Evolutionary conservation across 2,113 vertebrate species (phyloP), one percentile per base, ranked within the genome.

Genomic region (Oophaga pumilio): DNA sequence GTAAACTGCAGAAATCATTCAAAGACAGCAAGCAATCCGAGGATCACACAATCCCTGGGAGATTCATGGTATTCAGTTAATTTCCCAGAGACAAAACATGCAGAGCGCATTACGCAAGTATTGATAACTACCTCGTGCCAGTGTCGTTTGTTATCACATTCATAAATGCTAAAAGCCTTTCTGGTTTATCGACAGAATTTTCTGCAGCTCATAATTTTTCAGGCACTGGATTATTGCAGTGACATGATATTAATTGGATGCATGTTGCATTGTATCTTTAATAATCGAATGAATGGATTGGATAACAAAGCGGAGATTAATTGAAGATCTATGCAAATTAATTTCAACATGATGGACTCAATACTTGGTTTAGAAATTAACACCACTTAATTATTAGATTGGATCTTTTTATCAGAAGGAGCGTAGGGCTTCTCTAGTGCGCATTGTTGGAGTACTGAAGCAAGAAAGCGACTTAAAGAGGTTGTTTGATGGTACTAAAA

Each of bases 1-100:
- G 59, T 77, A 62, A 85, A 85, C 84, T 50, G 33, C 84, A 66
- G 57, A 28, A 85, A 85, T 77, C 74, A 76, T 74, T 76, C 53
- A 49, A 85, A 85, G 84, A 60, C 71, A 74, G 17, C 18, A 33
- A 85, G 71, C 22, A 76, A 85, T 53, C 43, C 60, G 15, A 22
- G 50, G 33, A 77, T 85, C 57, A 43, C 57, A 43, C 59, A 26
- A 26, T 43, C 57, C 73, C 59, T 20, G 17, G 20, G 57, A 77
- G 84, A 77, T 77, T 85, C 56, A 43, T 60, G 33, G 43, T 77
- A 73, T 85, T 77, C 56, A 77, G 69, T 59, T 62, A 76, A 76
- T 85, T 33, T 74, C 22, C 71, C 73, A 60, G 33, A 85, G 69
- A 64, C 71, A 59, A 49, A 43, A 49, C 26, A 64, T 64, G 84